Conservation (phyloP, 2,797 vertebrate species). For the Melanotaenia trifasciata region DNA sequence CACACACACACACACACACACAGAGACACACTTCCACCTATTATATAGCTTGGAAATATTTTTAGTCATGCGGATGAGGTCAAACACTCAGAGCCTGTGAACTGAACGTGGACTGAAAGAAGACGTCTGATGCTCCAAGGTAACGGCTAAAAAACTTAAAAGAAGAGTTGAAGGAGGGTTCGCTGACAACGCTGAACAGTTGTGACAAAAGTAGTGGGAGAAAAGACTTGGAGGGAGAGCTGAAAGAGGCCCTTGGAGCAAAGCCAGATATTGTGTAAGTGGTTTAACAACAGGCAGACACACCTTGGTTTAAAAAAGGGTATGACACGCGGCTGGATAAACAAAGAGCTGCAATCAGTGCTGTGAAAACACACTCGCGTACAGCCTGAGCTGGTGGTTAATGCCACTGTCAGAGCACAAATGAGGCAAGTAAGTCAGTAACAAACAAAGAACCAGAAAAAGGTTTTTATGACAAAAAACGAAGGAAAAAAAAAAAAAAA, state of each 20-base stretch:
- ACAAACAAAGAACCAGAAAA: constrained; percentile 28
- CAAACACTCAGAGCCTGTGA: constrained; percentile 57
- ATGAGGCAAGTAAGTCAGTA: constrained; percentile 19
- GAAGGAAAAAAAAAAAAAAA: background rate
- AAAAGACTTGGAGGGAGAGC: constrained; percentile 26
- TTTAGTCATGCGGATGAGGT: constrained; percentile 71
- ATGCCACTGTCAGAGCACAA: constrained; percentile 28
- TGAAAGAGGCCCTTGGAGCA: constrained; percentile 37
- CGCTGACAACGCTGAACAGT: constrained; percentile 21
- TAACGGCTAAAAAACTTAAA: constrained; percentile 5
- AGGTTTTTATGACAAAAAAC: constrained; percentile 19
- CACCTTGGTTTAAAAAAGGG: constrained; percentile 50
- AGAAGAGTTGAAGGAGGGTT: constrained; percentile 26
- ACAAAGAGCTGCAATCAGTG: constrained; percentile 45
- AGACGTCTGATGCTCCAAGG: constrained; percentile 7
- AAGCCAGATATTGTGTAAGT: constrained; percentile 67
- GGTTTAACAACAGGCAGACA: constrained; percentile 52
- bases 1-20: constrained; percentile 38
- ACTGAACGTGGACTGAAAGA: constrained; percentile 26
- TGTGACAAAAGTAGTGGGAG: constrained; percentile 33
- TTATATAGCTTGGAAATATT: constrained; percentile 74
- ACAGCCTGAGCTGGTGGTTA: constrained; percentile 28
- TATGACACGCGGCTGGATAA: constrained; percentile 36
- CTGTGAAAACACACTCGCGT: constrained; percentile 33
- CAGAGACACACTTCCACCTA: constrained; percentile 63